A percentile compares a stretch with the other conserved stretches of the same genome.
These are phyloP conservation scores for Anneissia japonica DNA, from an alignment of 35 echinoderm and acorn worm species.

Conservation along the genomic window DNA sequence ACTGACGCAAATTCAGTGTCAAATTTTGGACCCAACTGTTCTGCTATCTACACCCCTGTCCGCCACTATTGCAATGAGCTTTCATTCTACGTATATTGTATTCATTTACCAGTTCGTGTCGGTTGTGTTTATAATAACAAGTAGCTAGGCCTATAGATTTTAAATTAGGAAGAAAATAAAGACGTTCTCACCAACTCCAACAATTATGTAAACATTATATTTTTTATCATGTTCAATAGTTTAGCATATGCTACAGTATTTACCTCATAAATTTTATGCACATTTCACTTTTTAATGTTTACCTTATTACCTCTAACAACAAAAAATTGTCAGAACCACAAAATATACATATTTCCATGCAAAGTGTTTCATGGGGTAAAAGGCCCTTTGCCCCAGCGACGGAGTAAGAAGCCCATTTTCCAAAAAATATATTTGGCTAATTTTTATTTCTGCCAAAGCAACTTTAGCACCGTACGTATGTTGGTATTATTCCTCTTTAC, in stretches of 20 bases:
- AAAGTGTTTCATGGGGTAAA: slow-evolving; percentile 12
- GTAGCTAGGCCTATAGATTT: background rate
- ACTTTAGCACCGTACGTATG: no score
- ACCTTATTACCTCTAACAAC: slow-evolving; percentile 12
- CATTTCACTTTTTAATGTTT: slow-evolving; percentile 11
- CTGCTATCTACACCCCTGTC: no score
- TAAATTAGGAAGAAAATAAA: slow-evolving; percentile 12
- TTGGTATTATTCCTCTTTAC: no score
- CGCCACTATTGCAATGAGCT: no score
- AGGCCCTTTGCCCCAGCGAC: background rate
- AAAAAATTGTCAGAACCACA: slow-evolving; percentile 4
- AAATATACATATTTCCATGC: slow-evolving; percentile 7
- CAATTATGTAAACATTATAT: background rate
- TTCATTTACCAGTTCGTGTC: background rate
- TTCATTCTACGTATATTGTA: no score
- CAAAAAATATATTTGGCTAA: no score
- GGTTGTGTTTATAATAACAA: slow-evolving; percentile 4
- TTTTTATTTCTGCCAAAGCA: no score
- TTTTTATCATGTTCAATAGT: background rate
- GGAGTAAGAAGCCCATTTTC: no score
- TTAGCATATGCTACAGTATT: background rate
- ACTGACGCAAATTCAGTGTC: no score
- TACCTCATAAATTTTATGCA: slow-evolving; percentile 13
- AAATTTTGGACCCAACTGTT: no score
- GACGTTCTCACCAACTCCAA: background rate